Base-by-base conservation (phyloP, 2,888 invertebrate genomes). In the Pterostichus niger region DNA sequence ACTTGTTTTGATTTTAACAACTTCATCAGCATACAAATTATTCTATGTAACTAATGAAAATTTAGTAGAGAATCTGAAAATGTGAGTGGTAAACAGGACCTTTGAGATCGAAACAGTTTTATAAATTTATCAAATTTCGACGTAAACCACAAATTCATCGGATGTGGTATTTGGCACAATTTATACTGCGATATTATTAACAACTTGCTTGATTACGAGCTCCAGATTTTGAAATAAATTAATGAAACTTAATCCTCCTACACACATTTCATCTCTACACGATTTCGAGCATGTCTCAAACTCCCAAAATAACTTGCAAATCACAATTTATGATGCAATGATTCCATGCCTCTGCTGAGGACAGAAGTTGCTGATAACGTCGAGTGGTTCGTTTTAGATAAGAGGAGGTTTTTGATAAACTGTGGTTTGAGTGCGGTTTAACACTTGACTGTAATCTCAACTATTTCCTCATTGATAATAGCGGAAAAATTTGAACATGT, bases 161-260 rank as follows among this genome's bases (percentile, higher is more conserved):
- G 68, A 71, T 44, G 68, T 44, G 68, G 68, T 71, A 71, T 44
- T 44, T 17, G 68, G 9, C 40, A 44, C 68, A 71, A 44, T 71
- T 71, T 44, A 40, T 44, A 71, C 68, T 71, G 13, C 15, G 68
- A 44, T 44, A 46, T 71, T 71, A 71, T 71, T 71, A 71, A 71
- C 68, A 71, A 71, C 68, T 71, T 71, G 44, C 68, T 71, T 71
- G 68, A 71, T 71, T 71, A 71, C 44, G 17, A 17, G 44, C 15
- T 71, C 68, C 40, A 71, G 68, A 71, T 71, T 71, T 71, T 33
- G 68, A 71, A 71, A 71, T 71, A 71, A 71, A 71, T 71, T 71
- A 71, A 71, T 71, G 15, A 71, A 71, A 71, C 17, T 71, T 71
- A 71, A 71, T 71, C 68, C 68, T 40, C 6, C 68, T 9, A 40